Conservation (phyloP, 92 coral and sea anemone species). For the Actinostola sp. region DNA sequence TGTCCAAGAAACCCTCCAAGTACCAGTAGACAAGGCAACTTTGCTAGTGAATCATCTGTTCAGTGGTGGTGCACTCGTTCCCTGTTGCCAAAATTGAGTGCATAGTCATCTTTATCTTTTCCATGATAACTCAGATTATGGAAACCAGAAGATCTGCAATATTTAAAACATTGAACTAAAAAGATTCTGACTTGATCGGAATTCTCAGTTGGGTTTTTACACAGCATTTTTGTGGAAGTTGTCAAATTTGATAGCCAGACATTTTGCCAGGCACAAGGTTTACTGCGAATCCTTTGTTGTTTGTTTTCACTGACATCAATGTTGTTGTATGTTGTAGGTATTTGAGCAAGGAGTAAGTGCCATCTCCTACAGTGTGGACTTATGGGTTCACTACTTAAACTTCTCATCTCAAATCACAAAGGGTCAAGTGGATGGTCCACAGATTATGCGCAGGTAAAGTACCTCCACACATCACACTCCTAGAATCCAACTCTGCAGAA, state of each 20-base stretch:
- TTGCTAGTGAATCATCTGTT: conserved; percentile 79
- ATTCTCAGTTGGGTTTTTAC: background rate
- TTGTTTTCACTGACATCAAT: conserved; percentile 13
- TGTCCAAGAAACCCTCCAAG: too few relatives aligned
- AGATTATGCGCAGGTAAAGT: conserved; percentile 97
- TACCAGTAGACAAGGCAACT: conserved; percentile 47
- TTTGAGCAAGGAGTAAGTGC: conserved; percentile 92
- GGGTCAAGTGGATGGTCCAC: conserved; percentile 90
- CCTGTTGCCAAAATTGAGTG: conserved; percentile 51
- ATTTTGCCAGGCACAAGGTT: too few relatives aligned
- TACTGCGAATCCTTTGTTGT: too few relatives aligned
- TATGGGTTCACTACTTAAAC: conserved; percentile 99
- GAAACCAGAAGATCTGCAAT: conserved; percentile 25
- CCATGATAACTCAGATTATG: background rate
- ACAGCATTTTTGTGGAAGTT: too few relatives aligned
- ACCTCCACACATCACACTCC: too few relatives aligned
- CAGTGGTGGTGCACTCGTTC: conserved; percentile 84
- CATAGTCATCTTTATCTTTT: conserved; percentile 26
- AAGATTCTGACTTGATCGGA: background rate
- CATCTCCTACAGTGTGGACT: conserved; percentile 91
- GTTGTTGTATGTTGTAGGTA: conserved; percentile 58
- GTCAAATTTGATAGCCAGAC: too few relatives aligned
- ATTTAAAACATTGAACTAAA: background rate
- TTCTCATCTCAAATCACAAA: conserved; percentile 94
- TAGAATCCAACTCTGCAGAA: too few relatives aligned